Conservation (phyloP, 1,140 invertebrate species). For the Amyelois transitella region DNA sequence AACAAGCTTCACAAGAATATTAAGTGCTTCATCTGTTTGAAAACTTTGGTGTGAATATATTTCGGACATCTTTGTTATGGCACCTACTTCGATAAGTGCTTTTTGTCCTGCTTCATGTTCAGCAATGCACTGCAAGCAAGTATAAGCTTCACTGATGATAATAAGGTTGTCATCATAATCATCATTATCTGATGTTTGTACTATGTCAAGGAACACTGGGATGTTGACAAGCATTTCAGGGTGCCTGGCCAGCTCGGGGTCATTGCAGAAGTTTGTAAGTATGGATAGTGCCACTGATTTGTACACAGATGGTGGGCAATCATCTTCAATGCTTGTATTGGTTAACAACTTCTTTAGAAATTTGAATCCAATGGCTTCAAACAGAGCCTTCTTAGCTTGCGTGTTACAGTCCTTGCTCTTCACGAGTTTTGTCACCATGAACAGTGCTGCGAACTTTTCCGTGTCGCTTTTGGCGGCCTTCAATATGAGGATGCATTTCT, state of each 20-base stretch:
- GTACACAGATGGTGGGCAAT: slow-evolving; percentile 90
- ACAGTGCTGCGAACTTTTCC: slow-evolving; percentile 92
- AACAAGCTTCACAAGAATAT: slow-evolving; percentile 83
- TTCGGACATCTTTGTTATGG: slow-evolving; percentile 86
- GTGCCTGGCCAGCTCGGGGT: slow-evolving; percentile 85
- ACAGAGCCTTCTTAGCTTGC: slow-evolving; percentile 83
- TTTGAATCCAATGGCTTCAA: slow-evolving; percentile 90
- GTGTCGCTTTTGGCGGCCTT: slow-evolving; percentile 87
- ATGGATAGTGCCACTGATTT: slow-evolving; percentile 92
- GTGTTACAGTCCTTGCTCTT: slow-evolving; percentile 85
- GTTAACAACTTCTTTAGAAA: slow-evolving; percentile 88
- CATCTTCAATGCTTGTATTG: slow-evolving; percentile 82
- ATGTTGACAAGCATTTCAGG: slow-evolving; percentile 87
- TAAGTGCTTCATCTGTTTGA: slow-evolving; percentile 88
- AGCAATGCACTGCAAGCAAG: slow-evolving; percentile 87
- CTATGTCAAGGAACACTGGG: slow-evolving; percentile 87
- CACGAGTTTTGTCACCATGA: slow-evolving; percentile 92
- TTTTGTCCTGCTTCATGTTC: slow-evolving; percentile 82
- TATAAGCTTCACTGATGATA: slow-evolving; percentile 91
- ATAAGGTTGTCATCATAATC: slow-evolving; percentile 90
- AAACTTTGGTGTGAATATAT: slow-evolving; percentile 90
- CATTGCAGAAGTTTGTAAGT: slow-evolving; percentile 86
- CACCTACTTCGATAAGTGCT: slow-evolving; percentile 83
- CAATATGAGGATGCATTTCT: slow-evolving; percentile 86
- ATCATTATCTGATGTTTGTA: slow-evolving; percentile 85